phyloP scores from a whole-genome alignment of 1,140 invertebrate species.

The Ladona fulva region DNA sequence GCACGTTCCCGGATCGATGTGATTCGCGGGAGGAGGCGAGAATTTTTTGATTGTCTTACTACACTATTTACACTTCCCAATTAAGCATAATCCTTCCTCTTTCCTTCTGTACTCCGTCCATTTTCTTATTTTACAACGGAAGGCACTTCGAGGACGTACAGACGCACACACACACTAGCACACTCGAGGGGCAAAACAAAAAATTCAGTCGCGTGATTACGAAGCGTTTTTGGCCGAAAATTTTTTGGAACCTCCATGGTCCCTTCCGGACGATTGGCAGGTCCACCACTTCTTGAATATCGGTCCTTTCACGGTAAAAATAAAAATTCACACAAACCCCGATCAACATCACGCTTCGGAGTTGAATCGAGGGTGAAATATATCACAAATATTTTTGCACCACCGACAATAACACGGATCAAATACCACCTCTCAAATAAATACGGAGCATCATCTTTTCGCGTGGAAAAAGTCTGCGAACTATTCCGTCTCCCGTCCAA shows the following conservation, averaged over 20 bases:
- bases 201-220: neutral
- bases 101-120: too few species aligned
- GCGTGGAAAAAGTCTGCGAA: too few species aligned
- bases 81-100: neutral
- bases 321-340: neutral
- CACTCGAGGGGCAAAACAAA: neutral
- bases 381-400: slow-evolving; percentile 2
- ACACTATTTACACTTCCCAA: slow-evolving; percentile 1
- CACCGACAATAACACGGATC: slow-evolving; percentile 4
- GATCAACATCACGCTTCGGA: neutral
- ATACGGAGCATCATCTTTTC: neutral
- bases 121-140: neutral
- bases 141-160: neutral
- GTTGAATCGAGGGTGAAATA: slow-evolving; percentile 11
- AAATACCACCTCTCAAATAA: neutral
- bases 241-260: too few species aligned
- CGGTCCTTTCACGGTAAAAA: neutral
- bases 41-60: slow-evolving; percentile 8
- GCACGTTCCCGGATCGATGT: neutral
- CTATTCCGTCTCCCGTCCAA: too few species aligned
- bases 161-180: neutral
- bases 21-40: neutral
- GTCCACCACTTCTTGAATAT: too few species aligned
- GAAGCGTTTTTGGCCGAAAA: too few species aligned
- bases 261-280: too few species aligned